Evolutionary conservation across 1,140 invertebrate genomes (phyloP), one percentile per base, ranked within the genome.

Genomic region (Brachionus plicatilis): DNA sequence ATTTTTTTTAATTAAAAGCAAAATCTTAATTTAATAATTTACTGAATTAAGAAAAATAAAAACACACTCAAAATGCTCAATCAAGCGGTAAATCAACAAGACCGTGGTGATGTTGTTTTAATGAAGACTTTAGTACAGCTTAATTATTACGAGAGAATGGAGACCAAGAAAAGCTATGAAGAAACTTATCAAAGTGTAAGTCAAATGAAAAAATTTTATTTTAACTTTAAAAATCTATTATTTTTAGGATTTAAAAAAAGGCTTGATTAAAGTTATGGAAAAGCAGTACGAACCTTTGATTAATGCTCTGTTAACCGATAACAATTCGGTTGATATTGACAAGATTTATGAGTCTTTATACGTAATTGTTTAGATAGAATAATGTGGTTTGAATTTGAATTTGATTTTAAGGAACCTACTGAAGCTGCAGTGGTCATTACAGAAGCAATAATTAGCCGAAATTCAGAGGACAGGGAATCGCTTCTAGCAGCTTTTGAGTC

Each of bases 111-210:
- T 82, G 79, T 82, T 47, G 79, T 82, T 11, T 47, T 82, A 14
- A 82, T 82, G 79, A 82, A 82, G 43, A 82, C 79, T 43, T 47
- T 82, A 2, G 65, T 82, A 20, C 33, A 45, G 9, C 65, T 82
- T 1, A 82, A 82, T 47, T 82, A 82, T 68, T 60, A 60, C 33
- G 79, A 82, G n/a, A 82, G 79, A 82, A 82, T 82, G 79, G 65
- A 82, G 33, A 65, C 79, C n/a, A 82, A 82, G 27, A 68, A 82
- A 29, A 82, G 17, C 17, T 82, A 82, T 29, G 79, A 82, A 82
- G 79, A 60, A 27, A 45, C 79, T 68, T 82, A 82, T 68, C 20
- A 82, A 24, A 82, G 29, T 14, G 53, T 68, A 33, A 68, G 9
- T 37, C 9, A 45, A 17, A 65, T 53, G 8, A 17, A 17, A 20